Percentiles rank a stretch among this genome's conserved stretches.
phyloP scores from a whole-genome alignment of 2,113 vertebrate genomes.

The Eonycteris spelaea region DNA sequence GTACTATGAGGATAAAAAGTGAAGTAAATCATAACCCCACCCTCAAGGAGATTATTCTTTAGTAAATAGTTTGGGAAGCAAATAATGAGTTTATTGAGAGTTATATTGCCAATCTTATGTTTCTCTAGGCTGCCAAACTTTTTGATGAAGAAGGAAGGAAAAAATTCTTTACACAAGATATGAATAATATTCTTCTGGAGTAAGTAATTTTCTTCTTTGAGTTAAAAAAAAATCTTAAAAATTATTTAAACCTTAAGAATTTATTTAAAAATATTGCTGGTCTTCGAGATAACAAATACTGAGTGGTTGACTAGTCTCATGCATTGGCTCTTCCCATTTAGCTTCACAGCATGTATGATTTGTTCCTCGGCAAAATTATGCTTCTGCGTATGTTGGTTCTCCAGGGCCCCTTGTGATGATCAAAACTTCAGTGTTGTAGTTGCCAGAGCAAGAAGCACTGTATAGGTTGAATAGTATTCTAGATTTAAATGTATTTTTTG shows the following conservation, averaged over 20 bases:
- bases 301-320: neutral
- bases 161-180: slow-evolving; percentile 99
- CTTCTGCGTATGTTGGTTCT: neutral
- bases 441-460: neutral
- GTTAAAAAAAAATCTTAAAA: slow-evolving; percentile 8
- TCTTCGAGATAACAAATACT: neutral
- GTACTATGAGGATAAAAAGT: neutral
- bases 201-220: slow-evolving; percentile 86
- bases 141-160: slow-evolving; percentile 98
- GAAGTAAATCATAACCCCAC: neutral
- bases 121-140: slow-evolving; percentile 93
- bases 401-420: neutral
- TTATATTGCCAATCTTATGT: slow-evolving; percentile 24
- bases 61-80: neutral
- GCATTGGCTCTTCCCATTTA: neutral
- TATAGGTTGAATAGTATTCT: neutral
- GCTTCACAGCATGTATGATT: neutral
- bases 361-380: neutral
- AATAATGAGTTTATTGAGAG: neutral
- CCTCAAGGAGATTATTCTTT: neutral
- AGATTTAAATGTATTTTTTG: neutral
- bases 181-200: slow-evolving; percentile 99
- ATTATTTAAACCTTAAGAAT: neutral
- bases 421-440: neutral
- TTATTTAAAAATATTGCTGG: neutral